These are phyloP conservation scores for Acanthacorydalis orientalis DNA, from an alignment of 2,888 invertebrate species.

Conservation along the genomic window DNA sequence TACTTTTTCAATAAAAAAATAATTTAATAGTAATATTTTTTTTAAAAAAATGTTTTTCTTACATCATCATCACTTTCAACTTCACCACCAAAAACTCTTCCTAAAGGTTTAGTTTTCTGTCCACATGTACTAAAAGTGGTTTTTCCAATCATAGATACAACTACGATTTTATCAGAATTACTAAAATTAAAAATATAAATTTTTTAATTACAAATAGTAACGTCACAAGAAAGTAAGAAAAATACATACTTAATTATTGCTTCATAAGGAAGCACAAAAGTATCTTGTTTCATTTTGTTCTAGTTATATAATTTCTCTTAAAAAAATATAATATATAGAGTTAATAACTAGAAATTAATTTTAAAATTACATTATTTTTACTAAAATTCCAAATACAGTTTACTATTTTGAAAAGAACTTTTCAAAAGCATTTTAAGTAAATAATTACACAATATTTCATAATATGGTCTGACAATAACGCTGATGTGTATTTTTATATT, in stretches of 20 bases:
- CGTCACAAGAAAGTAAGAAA: neutral
- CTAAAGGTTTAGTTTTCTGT: conserved; percentile 44
- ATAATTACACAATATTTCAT: no score
- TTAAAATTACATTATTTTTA: no score
- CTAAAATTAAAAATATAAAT: conserved; percentile 8
- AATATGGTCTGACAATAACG: no score
- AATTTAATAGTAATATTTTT: neutral
- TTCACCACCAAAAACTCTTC: conserved; percentile 29
- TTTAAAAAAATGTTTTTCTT: neutral
- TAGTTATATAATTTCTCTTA: no score
- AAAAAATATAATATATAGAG: no score
- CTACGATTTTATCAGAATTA: conserved; percentile 37
- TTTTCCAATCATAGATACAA: conserved; percentile 58
- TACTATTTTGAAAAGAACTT: no score
- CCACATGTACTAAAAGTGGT: conserved; percentile 42
- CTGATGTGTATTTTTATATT: no score
- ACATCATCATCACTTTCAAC: conserved; percentile 20
- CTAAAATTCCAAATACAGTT: no score
- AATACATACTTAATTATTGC: neutral
- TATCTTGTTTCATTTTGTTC: conserved; percentile 6
- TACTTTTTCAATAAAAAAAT: no score
- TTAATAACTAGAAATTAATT: no score
- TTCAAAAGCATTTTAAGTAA: no score
- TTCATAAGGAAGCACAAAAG: conserved; percentile 1
- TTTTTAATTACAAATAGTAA: neutral